Conservation (phyloP, 2,797 vertebrate genomes). For the Benthosema pterotum region DNA sequence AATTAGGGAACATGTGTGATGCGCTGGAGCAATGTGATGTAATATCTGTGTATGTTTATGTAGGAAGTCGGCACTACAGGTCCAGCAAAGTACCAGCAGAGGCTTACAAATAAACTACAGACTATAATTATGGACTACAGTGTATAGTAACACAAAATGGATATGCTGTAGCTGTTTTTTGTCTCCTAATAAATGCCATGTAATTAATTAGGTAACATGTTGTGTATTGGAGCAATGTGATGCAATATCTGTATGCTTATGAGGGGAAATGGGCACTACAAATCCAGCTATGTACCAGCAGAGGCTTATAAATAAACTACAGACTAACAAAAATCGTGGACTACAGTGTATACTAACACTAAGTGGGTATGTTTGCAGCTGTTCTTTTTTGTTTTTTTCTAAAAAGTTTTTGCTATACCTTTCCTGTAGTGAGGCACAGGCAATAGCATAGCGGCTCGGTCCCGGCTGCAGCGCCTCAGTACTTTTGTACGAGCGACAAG, state of each 20-base stretch:
- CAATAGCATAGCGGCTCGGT: slow-evolving; percentile 80
- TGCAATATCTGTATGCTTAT: slow-evolving; percentile 45
- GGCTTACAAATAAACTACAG: slow-evolving; percentile 59
- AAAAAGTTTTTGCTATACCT: slow-evolving; percentile 80
- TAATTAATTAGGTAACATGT: slow-evolving; percentile 54
- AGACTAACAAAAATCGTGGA: slow-evolving; percentile 42
- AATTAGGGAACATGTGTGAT: slow-evolving; percentile 49
- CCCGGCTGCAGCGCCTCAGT: slow-evolving; percentile 80
- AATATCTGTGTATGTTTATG: slow-evolving; percentile 45
- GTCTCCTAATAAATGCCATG: slow-evolving; percentile 44
- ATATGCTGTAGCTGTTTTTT: slow-evolving; percentile 54
- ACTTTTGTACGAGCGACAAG: slow-evolving; percentile 82
- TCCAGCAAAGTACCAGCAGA: slow-evolving; percentile 57
- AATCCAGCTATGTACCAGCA: slow-evolving; percentile 55
- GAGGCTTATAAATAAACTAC: slow-evolving; percentile 59
- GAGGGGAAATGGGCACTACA: slow-evolving; percentile 51
- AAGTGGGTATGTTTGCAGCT: slow-evolving; percentile 62
- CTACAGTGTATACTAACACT: slow-evolving; percentile 58
- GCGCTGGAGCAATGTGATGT: slow-evolving; percentile 62
- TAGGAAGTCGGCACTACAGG: slow-evolving; percentile 49
- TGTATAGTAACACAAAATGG: slow-evolving; percentile 57
- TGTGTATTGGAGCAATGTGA: slow-evolving; percentile 61
- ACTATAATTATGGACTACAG: slow-evolving; percentile 50
- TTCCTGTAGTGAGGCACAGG: slow-evolving; percentile 83
- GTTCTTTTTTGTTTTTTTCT: slow-evolving; percentile 57